phyloP scores from a whole-genome alignment of 2,888 invertebrate species.

The Amorpha juglandis region DNA sequence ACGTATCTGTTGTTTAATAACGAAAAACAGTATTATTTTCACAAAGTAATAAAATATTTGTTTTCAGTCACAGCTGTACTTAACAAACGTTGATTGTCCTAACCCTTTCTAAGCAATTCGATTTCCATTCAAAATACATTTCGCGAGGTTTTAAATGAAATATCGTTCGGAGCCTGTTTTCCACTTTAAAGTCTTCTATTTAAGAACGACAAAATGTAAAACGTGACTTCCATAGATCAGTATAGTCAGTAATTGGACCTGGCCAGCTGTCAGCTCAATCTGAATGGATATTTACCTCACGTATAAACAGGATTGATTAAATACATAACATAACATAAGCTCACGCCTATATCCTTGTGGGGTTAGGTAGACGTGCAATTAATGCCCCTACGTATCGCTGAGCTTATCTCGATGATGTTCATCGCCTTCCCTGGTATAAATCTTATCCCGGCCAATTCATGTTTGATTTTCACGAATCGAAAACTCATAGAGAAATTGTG shows the following conservation, averaged over 20 bases:
- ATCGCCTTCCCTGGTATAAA: no score
- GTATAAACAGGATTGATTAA: not conserved
- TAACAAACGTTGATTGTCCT: not conserved
- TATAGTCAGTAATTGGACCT: conserved; percentile 22
- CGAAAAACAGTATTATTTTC: not conserved
- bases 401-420: no score
- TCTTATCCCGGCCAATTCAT: no score
- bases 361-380: no score
- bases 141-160: not conserved
- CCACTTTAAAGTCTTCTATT: conserved; percentile 34
- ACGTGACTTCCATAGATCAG: conserved; percentile 39
- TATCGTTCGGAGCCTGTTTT: conserved; percentile 29
- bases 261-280: not conserved
- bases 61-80: not conserved
- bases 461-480: no score
- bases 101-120: not conserved
- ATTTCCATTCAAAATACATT: not conserved
- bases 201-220: conserved; percentile 40
- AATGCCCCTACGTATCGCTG: no score
- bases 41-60: not conserved
- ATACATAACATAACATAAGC: no score
- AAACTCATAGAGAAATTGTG: no score
- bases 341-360: no score
- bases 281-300: not conserved
- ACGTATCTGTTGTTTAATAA: not conserved